Conservation (phyloP, 2,113 vertebrate genomes). For the Hypocryptadius cinnamomeus region DNA sequence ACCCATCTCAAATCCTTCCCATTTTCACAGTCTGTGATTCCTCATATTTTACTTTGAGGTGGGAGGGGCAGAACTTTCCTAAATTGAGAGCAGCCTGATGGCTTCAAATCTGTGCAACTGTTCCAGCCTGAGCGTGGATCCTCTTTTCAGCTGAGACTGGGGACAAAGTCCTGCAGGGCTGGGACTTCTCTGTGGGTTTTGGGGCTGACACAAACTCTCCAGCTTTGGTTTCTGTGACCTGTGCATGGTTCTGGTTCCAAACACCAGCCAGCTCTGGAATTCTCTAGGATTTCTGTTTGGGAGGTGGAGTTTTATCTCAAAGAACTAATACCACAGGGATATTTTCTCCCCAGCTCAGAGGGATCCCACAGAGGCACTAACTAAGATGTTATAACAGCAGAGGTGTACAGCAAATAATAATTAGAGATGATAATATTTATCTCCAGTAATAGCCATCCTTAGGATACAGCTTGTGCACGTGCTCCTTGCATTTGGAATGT, state of each 20-base stretch:
- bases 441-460: neutral
- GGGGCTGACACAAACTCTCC: neutral
- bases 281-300: neutral
- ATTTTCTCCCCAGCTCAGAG: neutral
- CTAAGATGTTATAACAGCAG: neutral
- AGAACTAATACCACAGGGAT: neutral
- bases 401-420: neutral
- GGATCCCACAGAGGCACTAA: neutral
- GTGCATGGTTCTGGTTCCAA: neutral
- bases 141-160: fast-evolving
- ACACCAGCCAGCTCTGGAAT: neutral
- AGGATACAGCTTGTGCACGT: neutral
- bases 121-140: neutral
- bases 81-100: neutral
- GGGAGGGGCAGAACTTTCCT: neutral
- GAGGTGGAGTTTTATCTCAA: neutral
- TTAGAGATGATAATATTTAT: neutral
- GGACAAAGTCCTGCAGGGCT: neutral
- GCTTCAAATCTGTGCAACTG: neutral
- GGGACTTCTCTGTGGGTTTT: neutral
- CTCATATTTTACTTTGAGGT: neutral
- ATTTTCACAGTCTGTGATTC: neutral
- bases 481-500: neutral
- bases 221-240: neutral
- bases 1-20: neutral